Evolutionary conservation across 2,113 vertebrate genomes (phyloP).

Genomic region (Stegostoma tigrinum): DNA sequence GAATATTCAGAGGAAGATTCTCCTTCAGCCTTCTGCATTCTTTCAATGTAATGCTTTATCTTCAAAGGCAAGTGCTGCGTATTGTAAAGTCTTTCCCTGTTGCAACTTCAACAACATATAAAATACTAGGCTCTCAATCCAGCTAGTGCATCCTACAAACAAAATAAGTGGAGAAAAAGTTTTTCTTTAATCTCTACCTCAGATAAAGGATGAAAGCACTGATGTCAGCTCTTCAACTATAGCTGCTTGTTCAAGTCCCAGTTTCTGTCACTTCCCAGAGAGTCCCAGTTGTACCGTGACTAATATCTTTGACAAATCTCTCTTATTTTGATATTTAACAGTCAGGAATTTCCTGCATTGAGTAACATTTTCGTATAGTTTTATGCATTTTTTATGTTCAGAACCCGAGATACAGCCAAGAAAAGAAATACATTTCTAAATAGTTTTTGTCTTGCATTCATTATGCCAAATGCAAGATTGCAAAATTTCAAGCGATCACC

Average conservation of each 20-base stretch:
- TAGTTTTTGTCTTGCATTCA: too few relatives aligned
- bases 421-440: too few relatives aligned
- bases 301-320: neutral
- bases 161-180: neutral
- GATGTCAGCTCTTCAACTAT: neutral
- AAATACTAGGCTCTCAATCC: neutral
- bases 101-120: neutral
- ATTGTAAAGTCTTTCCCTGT: neutral
- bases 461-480: too few relatives aligned
- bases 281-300: neutral
- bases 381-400: neutral
- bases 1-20: neutral
- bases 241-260: neutral
- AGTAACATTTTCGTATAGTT: neutral
- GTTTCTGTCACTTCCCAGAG: neutral
- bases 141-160: neutral
- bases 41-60: neutral
- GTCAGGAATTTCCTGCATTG: neutral
- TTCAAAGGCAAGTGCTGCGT: neutral
- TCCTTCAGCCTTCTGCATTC: neutral
- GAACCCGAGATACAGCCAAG: neutral
- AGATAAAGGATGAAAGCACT: neutral
- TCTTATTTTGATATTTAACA: neutral
- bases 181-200: neutral
- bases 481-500: too few relatives aligned